Percentiles rank a stretch among this genome's conserved stretches.
Evolutionary conservation across 2,888 invertebrate species (phyloP).

Genomic region (Ophion ellenae): DNA sequence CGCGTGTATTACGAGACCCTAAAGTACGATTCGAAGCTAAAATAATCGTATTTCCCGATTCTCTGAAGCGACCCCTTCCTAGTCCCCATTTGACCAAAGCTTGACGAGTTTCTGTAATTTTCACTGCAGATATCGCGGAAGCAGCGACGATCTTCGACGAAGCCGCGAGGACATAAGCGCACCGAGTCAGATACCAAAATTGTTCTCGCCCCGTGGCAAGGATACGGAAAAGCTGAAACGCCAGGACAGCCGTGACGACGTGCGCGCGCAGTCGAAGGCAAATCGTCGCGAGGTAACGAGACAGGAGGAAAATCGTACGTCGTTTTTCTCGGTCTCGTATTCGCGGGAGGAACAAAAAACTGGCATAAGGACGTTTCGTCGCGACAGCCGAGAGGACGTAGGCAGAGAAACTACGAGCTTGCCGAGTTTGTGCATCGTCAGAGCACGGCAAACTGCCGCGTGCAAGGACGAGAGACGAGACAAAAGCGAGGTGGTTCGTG

Average conservation of each 20-base stretch:
- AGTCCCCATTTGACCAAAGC: too few species aligned
- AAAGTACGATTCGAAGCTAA: too few species aligned
- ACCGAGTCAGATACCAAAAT: constrained; percentile 82
- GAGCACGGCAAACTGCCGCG: constrained; percentile 70
- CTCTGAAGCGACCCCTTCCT: too few species aligned
- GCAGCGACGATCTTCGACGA: constrained; percentile 80
- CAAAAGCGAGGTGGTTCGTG: constrained; percentile 69
- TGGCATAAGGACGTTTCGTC: constrained; percentile 72
- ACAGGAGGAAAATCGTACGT: constrained; percentile 55
- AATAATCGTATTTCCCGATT: too few species aligned
- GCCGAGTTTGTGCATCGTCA: constrained; percentile 66
- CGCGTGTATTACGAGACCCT: too few species aligned
- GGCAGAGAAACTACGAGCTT: constrained; percentile 72
- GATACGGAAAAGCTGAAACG: constrained; percentile 79
- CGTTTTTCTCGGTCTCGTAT: constrained; percentile 38
- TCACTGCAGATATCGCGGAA: constrained; percentile 78
- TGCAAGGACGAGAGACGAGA: constrained; percentile 71
- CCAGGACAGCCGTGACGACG: constrained; percentile 80
- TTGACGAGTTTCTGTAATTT: too few species aligned
- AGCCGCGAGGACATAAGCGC: constrained; percentile 80
- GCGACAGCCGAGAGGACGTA: constrained; percentile 77
- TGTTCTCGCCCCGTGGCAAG: constrained; percentile 77
- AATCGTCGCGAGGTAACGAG: constrained; percentile 45
- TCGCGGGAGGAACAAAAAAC: constrained; percentile 70
- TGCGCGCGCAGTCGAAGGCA: constrained; percentile 69